These are phyloP conservation scores for Gallirallus australis DNA, from an alignment of 2,797 vertebrate species.

Conservation along the genomic window DNA sequence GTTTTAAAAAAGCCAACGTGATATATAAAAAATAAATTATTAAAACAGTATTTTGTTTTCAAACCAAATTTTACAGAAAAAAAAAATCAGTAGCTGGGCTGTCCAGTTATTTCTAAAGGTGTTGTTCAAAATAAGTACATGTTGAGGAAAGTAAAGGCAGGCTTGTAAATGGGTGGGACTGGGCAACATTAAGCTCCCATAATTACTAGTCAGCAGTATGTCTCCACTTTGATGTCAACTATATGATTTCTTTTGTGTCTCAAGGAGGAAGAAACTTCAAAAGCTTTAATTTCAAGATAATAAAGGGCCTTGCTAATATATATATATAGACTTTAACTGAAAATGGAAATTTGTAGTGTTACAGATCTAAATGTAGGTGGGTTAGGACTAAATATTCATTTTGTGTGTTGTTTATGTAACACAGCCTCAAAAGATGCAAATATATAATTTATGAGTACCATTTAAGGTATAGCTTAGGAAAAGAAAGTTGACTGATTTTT, in stretches of 20 bases:
- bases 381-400: neutral
- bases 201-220: constrained; percentile 76
- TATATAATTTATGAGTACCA: neutral
- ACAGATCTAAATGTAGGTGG: neutral
- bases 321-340: constrained; percentile 45
- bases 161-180: constrained; percentile 70
- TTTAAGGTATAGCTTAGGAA: neutral
- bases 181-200: constrained; percentile 64
- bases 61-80: constrained; percentile 9
- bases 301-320: constrained; percentile 70
- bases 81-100: neutral
- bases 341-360: constrained; percentile 46
- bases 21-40: constrained; percentile 60
- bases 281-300: constrained; percentile 80
- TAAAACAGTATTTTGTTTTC: constrained; percentile 59
- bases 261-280: constrained; percentile 80
- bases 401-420: neutral
- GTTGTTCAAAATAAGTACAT: constrained; percentile 75
- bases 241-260: constrained; percentile 70
- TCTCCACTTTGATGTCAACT: constrained; percentile 80
- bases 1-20: constrained; percentile 45
- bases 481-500: neutral
- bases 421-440: neutral
- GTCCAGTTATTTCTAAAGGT: constrained; percentile 59
- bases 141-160: constrained; percentile 55